Percentiles rank a stretch among this genome's conserved stretches.
phyloP scores from a whole-genome alignment of 1,140 invertebrate species.

The Drosophila santomea region DNA sequence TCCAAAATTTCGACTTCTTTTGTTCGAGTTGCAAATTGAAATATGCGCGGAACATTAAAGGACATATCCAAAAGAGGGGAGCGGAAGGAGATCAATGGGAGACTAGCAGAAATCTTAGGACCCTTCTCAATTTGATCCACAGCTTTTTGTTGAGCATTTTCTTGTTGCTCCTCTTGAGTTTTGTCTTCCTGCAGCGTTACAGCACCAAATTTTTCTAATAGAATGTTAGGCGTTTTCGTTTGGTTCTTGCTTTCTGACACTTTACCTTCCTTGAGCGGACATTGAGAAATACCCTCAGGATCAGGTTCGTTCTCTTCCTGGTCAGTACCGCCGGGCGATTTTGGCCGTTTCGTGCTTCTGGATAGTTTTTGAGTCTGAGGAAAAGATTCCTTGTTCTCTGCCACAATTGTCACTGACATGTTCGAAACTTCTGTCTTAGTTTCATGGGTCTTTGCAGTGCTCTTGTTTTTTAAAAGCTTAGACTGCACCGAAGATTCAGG shows the following conservation, averaged over 20 bases:
- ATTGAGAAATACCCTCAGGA: background rate
- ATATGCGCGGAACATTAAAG: conserved; percentile 21
- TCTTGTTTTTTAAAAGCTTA: background rate
- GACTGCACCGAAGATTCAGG: background rate
- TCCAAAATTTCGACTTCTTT: conserved; percentile 45
- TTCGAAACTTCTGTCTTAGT: background rate
- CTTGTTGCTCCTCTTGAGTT: background rate
- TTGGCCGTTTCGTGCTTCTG: background rate
- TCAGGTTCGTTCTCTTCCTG: background rate
- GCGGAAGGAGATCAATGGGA: conserved; percentile 19
- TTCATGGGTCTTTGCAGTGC: background rate
- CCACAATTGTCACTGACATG: background rate
- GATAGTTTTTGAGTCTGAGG: background rate
- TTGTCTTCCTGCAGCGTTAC: background rate
- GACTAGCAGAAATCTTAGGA: background rate
- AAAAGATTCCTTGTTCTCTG: background rate
- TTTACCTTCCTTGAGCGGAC: background rate
- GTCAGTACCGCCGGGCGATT: background rate
- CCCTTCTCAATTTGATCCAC: background rate
- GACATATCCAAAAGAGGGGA: conserved; percentile 38
- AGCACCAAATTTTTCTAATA: background rate
- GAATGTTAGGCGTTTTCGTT: background rate
- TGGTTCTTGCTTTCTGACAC: background rate
- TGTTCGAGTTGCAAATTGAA: conserved; percentile 23
- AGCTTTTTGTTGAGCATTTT: no score